Base-by-base conservation (phyloP, 2,888 invertebrate species). In the Leptopilina syphax region DNA sequence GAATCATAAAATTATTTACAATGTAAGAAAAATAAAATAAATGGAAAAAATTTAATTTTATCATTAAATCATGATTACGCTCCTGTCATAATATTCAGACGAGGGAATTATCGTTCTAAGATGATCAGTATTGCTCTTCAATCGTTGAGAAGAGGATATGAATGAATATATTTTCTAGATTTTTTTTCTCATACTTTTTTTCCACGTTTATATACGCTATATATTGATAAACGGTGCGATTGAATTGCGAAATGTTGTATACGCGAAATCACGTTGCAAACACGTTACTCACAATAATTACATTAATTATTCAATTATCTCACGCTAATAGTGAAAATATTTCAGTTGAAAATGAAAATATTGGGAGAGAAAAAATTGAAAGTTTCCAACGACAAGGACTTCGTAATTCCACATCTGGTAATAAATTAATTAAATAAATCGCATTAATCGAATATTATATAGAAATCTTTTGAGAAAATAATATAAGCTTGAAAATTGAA, bases 101-200 rank as follows among this genome's bases (percentile, higher is more conserved):
- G 44, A 27, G 50, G 27, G 13, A 70, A 12, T 50, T 24, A 9
- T 44, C 44, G 18, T 70, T 70, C 27, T 70, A 1, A 70, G 70
- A 50, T 54, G 70, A 54, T 50, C 70, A 70, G 70, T 70, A 54
- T 70, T 50, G 5, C 54, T 27, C 70, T 50, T 70, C 27, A 27
- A 70, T 70, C 70, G 70, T 54, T 70, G 24, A 12, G 27, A 70
- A 50, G 50, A 68, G 50, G 47, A 68, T 50, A 50, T 50, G 50
- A 50, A 50, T 68, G 50, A 12, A 50, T 68, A 18, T 18, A 10
- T 68, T 68, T 68, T 7, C 0, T 54, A 13, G 27, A 24, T 18
- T 63, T 70, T 70, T 50, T 50, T 18, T 7, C 12, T 12, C 0
- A 65, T 34, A 77, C 63, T 67, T 54, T 67, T 5, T 50, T 50